Evolutionary conservation across 2,888 invertebrate genomes (phyloP), one percentile per base, ranked within the genome.

Genomic region (Parapristionchus giblindavisi): DNA sequence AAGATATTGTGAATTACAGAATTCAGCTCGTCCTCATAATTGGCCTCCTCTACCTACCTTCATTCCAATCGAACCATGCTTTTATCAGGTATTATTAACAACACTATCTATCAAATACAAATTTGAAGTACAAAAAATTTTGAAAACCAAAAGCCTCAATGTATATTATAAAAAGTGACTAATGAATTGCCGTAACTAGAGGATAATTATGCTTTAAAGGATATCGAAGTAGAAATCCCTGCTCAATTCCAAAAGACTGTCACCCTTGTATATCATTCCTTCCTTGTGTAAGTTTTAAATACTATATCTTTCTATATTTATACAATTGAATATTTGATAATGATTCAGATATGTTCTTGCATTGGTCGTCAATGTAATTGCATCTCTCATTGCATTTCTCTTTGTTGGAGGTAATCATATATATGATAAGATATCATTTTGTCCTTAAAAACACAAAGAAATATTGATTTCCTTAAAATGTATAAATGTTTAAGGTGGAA

Each of bases 211-310:
- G 14, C 76, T 48, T 76, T 79, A 32, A 38, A 84, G 91, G 98
- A 99, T 89, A 96, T 99, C 85, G 94, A 95, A 89, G 94, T 99
- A 63, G 99, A 99, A 89, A 99, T 99, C 89, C 96, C 97, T 34
- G 91, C 94, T 66, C 96, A 98, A 89, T 99, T 99, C 90, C 98
- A 99, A 90, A 93, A 93, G 89, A 93, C 96, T 85, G 98, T 99
- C 48, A 93, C 94, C 83, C 93, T 94, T 88, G 91, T 97, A 77
- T 99, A 98, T 95, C 97, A 91, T 92, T 95, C 93, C 71, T 83
- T 81, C 43, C 58, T 81, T 14, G 71, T 72, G 72, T 60, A 60
- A 36, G 60, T 61, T n/a, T 21, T 24, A 3, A 48, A 32, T 65
- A 32, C 17, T 75, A 80, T 83, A 85, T 75, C 77, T 65, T 81